A percentile compares a stretch with the other conserved stretches of the same genome.
These are phyloP conservation scores for Momotus momota DNA, from an alignment of 2,797 vertebrate genomes.

Conservation along the genomic window DNA sequence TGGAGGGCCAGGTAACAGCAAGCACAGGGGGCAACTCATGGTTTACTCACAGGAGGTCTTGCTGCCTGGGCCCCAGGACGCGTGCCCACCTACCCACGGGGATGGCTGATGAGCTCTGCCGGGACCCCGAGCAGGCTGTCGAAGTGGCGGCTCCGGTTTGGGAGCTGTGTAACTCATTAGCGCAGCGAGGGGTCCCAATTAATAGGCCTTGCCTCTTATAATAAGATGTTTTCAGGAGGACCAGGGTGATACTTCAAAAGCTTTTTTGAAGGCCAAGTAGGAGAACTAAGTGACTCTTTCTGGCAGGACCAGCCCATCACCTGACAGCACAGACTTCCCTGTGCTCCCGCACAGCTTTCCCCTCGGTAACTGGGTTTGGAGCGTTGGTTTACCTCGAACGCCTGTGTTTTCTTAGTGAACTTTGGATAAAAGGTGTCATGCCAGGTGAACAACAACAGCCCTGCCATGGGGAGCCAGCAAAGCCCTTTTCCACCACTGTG, in stretches of 20 bases:
- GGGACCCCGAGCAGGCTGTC: background rate
- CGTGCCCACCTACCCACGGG: fast-evolving
- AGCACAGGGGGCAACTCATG: background rate
- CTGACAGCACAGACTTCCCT: background rate
- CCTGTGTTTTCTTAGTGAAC: background rate
- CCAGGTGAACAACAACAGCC: background rate
- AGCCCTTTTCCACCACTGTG: background rate
- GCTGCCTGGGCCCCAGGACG: background rate
- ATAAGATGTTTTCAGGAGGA: background rate
- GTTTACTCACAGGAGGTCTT: background rate
- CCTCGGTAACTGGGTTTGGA: background rate
- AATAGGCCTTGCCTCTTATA: background rate
- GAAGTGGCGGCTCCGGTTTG: background rate
- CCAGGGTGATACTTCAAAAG: background rate
- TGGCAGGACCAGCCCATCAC: background rate
- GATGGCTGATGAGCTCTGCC: background rate
- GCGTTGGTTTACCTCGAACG: background rate
- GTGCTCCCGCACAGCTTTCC: background rate
- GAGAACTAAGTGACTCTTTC: background rate
- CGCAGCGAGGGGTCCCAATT: background rate
- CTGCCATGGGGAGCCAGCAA: background rate
- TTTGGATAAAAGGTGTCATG: background rate
- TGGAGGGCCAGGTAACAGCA: background rate
- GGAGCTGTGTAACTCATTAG: background rate
- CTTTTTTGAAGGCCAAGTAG: background rate